A percentile compares a stretch with the other conserved stretches of the same genome.
Evolutionary conservation across 2,888 invertebrate genomes (phyloP).

Genomic region (Branchinecta sandiegonensis): DNA sequence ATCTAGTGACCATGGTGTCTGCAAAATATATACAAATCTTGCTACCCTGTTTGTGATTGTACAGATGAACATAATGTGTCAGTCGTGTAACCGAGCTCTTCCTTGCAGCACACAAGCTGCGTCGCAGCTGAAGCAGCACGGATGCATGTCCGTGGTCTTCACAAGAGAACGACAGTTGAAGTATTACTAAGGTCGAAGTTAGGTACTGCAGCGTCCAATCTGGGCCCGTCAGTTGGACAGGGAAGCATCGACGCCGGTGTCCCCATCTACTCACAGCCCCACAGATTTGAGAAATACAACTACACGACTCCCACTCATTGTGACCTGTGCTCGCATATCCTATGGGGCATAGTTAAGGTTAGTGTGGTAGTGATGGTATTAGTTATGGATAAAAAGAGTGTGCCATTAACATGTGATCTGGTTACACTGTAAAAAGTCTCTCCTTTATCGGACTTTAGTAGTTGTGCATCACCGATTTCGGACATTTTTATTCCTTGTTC

Average conservation of each 20-base stretch:
- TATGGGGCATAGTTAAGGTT: slow-evolving; percentile 82
- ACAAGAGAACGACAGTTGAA: slow-evolving; percentile 78
- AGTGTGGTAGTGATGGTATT: slow-evolving; percentile 29
- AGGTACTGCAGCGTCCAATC: slow-evolving; percentile 22
- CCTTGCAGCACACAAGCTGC: slow-evolving; percentile 15
- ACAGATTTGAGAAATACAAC: slow-evolving; percentile 68
- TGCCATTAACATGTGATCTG: too few species aligned
- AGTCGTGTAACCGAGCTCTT: too few species aligned
- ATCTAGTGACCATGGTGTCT: too few species aligned
- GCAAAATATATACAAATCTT: too few species aligned
- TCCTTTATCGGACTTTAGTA: too few species aligned
- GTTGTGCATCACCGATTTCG: too few species aligned
- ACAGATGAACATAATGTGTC: too few species aligned
- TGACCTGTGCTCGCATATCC: slow-evolving; percentile 71
- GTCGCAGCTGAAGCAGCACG: slow-evolving; percentile 41
- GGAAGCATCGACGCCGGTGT: slow-evolving; percentile 30
- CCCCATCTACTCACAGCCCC: slow-evolving; percentile 53
- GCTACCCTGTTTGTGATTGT: too few species aligned
- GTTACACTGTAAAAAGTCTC: too few species aligned
- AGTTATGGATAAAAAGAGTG: neutral
- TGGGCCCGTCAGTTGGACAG: slow-evolving; percentile 23
- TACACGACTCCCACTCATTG: slow-evolving; percentile 75
- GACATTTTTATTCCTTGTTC: too few species aligned
- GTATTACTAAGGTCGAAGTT: slow-evolving; percentile 56
- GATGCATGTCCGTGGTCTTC: slow-evolving; percentile 66